phyloP scores from a whole-genome alignment of 2,113 vertebrate species.

The Lonchura striata region DNA sequence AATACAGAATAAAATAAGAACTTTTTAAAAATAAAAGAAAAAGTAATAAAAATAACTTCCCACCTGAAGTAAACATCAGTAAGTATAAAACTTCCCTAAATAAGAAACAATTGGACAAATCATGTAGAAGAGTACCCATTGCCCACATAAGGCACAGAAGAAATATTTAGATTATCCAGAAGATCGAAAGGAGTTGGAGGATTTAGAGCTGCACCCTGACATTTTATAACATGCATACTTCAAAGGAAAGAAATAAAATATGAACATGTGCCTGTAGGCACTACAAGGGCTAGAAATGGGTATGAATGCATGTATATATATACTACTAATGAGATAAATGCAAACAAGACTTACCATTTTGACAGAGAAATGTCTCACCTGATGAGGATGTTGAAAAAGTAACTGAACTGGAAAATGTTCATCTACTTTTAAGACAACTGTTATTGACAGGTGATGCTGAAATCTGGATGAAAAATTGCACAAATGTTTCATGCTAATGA shows the following conservation, averaged over 20 bases:
- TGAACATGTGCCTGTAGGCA: not conserved
- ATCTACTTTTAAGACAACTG: not conserved
- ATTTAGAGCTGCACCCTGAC: not conserved
- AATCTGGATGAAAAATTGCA: not conserved
- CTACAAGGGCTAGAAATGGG: not conserved
- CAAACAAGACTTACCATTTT: not conserved
- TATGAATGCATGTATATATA: not conserved
- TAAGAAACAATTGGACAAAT: not conserved
- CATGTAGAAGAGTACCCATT: not conserved
- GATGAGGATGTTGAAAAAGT: not conserved
- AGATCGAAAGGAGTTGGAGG: not conserved
- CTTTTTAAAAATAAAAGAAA: not conserved
- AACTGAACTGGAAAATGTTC: not conserved
- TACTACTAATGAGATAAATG: not conserved
- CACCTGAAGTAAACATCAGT: not conserved
- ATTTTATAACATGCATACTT: not conserved
- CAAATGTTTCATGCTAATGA: not conserved
- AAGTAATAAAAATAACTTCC: not conserved
- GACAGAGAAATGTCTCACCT: not conserved
- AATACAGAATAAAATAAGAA: not conserved
- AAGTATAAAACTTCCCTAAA: not conserved
- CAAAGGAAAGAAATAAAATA: not conserved
- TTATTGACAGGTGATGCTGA: not conserved
- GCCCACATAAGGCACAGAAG: not conserved
- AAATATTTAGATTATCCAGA: not conserved